Evolutionary conservation across 2,888 invertebrate species (phyloP), one percentile per base, ranked within the genome.

Genomic region (Phorcus lineatus): DNA sequence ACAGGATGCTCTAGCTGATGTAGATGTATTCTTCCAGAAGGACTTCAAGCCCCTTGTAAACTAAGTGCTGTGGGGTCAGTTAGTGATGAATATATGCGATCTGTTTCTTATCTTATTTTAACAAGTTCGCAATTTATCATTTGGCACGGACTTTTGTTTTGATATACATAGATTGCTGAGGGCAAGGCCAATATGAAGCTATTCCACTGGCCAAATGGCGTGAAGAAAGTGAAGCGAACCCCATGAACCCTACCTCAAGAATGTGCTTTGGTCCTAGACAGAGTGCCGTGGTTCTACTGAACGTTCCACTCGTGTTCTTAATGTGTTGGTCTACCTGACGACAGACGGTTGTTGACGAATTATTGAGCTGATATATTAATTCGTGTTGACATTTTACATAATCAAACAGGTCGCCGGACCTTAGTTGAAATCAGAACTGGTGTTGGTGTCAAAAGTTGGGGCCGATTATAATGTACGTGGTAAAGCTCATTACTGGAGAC

Each of bases 381-480:
- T 31, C n/a, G 19, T 19, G 36, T 36, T 31, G 70, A 31, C 40
- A 31, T 70, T 70, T 70, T 36, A 16, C 36, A 36, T 36, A 70
- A 70, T 17, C 28, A 36, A 70, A 70, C 40, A 70, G 17, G 31
- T 36, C 16, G 4, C 11, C 70, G 11, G 70, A 19, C 16, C 70
- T 70, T 70, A 19, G 36, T 70, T 70, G 70, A 70, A 70, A 70
- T 70, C 70, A 70, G 70, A 36, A 9, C 31, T 36, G 16, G 36
- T 16, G 11, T 70, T 70, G 31, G 70, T 70, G 70, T 70, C 70
- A 70, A 19, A 70, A 70, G 70, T 70, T 70, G 70, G 19, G 19
- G 70, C 40, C 16, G 70, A 70, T 70, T 70, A 70, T 36, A 40
- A 36, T 70, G 36, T n/a, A 31, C 28, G 31, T 70, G 70, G n/a